These are phyloP conservation scores for Coecobrya sp. DNA, from an alignment of 2,888 invertebrate species.

Conservation along the genomic window DNA sequence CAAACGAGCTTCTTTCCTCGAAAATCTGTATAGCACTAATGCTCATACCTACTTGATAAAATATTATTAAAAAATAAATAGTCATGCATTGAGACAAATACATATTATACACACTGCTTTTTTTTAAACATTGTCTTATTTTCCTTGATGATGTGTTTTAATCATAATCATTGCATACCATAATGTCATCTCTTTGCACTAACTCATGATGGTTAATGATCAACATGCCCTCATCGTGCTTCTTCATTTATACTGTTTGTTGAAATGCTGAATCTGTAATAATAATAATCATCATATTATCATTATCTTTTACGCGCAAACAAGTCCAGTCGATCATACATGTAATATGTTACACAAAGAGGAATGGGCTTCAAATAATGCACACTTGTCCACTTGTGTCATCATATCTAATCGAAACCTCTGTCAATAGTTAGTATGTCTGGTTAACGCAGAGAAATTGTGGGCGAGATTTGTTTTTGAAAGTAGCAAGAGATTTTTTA, in stretches of 20 bases:
- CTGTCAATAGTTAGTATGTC: constrained; percentile 25
- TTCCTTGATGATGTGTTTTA: constrained; percentile 4
- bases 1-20: background rate
- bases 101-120: too few species aligned
- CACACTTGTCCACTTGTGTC: background rate
- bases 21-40: background rate
- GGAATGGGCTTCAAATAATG: background rate
- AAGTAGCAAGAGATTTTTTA: background rate
- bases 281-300: constrained; percentile 55
- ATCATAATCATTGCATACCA: background rate
- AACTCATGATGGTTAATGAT: constrained; percentile 24
- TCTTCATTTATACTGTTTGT: constrained; percentile 38
- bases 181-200: background rate
- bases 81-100: background rate
- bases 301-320: constrained; percentile 64
- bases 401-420: constrained; percentile 40
- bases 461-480: constrained; percentile 13
- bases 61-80: background rate
- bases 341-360: background rate
- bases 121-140: constrained; percentile 22
- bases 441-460: background rate
- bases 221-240: constrained; percentile 45
- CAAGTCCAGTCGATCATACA: constrained; percentile 25
- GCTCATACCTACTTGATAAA: background rate
- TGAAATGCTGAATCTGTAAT: constrained; percentile 58